Base-by-base conservation (phyloP, 2,888 invertebrate genomes). In the Minunthozetes semirufus region DNA sequence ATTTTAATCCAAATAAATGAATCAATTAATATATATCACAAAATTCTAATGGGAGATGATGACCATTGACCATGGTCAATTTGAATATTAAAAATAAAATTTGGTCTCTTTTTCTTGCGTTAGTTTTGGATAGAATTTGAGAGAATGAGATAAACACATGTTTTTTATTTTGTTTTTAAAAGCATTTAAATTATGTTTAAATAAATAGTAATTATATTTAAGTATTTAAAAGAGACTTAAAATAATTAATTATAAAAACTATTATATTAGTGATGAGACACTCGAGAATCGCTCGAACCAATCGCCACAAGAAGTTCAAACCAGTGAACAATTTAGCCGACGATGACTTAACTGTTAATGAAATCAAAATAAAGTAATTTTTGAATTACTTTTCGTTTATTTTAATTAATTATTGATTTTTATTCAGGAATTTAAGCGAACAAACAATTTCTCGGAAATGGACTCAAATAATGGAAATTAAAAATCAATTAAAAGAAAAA, bases 261-360 rank as follows among this genome's bases (percentile, higher is more conserved):
- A 53, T n/a, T n/a, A 3, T n/a, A 5, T 33, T 3, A 63, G 42
- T 19, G 6, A 74, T 74, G 74, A 70, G 70, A 27, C 74, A 74
- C 33, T 22, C n/a, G 22, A 29, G 29, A 27, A 74, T 74, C 5
- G 25, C 48, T 1, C 70, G 71, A 33, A 68, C 50, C 29, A 70
- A 70, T 33, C 48, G 74, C 17, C 74, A 74, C 50, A 74, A 74
- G 42, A 74, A 74, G 56, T 17, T 74, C 0, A 74, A 74, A 46
- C 17, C 53, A 9, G 70, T 74, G 5, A 46, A 53, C 27, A 27
- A 53, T 19, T 61, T 17, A 11, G 2, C n/a, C n/a, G 53, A 70
- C 15, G 33, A 50, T n/a, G 53, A 70, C 68, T 22, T 71, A 1
- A 42, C 46, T 9, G 59, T 59, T 8, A 42, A n/a, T 13, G n/a